Evolutionary conservation across 2,797 vertebrate genomes (phyloP).

Genomic region (Myripristis murdjan): DNA sequence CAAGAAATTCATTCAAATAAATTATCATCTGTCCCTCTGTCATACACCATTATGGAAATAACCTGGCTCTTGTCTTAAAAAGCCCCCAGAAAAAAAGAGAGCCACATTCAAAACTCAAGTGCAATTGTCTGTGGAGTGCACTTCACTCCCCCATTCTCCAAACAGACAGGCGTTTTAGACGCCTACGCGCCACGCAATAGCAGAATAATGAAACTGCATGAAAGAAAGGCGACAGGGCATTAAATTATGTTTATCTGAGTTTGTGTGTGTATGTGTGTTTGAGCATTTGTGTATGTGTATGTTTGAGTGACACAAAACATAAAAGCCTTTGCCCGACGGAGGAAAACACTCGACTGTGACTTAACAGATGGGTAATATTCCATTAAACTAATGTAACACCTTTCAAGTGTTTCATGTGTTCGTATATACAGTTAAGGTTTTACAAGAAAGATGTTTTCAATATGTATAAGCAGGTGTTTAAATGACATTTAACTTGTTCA

Average conservation of each 20-base stretch:
- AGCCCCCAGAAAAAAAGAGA: constrained; percentile 28
- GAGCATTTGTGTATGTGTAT: constrained; percentile 31
- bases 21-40: constrained; percentile 60
- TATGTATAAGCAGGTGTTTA: constrained; percentile 8
- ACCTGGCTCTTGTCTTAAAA: constrained; percentile 69
- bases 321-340: constrained; percentile 58
- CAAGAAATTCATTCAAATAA: constrained; percentile 71
- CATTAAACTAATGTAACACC: constrained; percentile 64
- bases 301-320: constrained; percentile 61
- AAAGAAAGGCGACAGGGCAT: constrained; percentile 75
- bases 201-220: constrained; percentile 74
- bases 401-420: too few species aligned
- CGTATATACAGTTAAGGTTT: constrained; percentile 10
- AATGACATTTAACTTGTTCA: constrained; percentile 28
- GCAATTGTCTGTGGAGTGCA: constrained; percentile 76
- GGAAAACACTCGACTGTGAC: constrained; percentile 74
- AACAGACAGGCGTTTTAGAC: constrained; percentile 72
- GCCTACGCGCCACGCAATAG: constrained; percentile 75
- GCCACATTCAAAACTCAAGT: constrained; percentile 77
- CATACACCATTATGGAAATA: constrained; percentile 67
- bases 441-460: constrained; percentile 11
- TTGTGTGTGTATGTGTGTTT: constrained; percentile 41
- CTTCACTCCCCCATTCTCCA: constrained; percentile 77
- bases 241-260: constrained; percentile 78
- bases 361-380: constrained; percentile 67